These are phyloP conservation scores for Saccostrea glomerata DNA, from an alignment of 1,140 invertebrate species.

Conservation along the genomic window DNA sequence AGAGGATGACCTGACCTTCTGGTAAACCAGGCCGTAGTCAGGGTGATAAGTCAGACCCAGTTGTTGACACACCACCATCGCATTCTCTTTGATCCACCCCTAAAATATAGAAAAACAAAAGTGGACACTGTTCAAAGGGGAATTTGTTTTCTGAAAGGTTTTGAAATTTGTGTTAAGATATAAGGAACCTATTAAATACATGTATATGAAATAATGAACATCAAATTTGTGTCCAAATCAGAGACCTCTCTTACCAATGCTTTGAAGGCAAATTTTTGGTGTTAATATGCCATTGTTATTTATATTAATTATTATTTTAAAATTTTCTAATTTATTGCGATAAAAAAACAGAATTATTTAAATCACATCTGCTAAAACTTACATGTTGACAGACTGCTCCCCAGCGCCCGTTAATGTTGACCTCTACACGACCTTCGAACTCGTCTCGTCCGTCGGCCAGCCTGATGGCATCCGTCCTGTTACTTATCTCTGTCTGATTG, in stretches of 20 bases:
- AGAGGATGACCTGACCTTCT: conserved; percentile 60
- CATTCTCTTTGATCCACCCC: conserved; percentile 94
- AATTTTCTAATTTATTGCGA: no score
- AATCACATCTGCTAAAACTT: conserved; percentile 34
- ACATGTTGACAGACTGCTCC: conserved; percentile 94
- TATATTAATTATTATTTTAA: no score
- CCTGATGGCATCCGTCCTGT: conserved; percentile 58
- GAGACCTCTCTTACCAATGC: no score
- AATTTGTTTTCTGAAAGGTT: no score
- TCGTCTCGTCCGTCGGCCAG: conserved; percentile 70
- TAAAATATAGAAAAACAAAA: conserved; percentile 74
- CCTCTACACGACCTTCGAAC: conserved; percentile 81
- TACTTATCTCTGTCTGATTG: conserved; percentile 48
- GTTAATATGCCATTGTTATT: no score
- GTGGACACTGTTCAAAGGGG: no score
- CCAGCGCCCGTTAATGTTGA: conserved; percentile 90
- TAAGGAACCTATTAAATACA: no score
- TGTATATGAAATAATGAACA: no score
- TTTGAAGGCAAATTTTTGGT: no score
- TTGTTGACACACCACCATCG: conserved; percentile 96
- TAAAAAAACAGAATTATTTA: no score
- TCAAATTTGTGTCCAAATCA: no score
- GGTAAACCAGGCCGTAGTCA: conserved; percentile 89
- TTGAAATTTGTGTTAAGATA: no score
- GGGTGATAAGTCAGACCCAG: conserved; percentile 95